Conservation (phyloP, 2,797 vertebrate genomes). For the Neopelma chrysocephalum region DNA sequence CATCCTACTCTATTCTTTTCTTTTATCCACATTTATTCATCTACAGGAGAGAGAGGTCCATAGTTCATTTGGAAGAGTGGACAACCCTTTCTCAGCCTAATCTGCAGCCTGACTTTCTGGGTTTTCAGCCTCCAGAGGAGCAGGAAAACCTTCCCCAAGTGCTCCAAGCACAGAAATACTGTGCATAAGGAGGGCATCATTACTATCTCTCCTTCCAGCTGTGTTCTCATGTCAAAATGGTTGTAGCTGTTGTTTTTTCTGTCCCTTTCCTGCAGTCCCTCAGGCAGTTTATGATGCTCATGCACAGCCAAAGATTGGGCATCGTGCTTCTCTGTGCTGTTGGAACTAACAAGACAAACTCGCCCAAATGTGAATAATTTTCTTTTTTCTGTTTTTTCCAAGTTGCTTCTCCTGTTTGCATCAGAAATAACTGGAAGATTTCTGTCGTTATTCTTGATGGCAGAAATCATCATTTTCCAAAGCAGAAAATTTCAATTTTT, state of each 20-base stretch:
- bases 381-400: too few relatives aligned
- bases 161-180: not conserved
- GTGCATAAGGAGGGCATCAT: not conserved
- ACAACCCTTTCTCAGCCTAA: not conserved
- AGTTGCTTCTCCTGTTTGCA: not conserved
- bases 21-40: not conserved
- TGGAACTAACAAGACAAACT: constrained; percentile 9
- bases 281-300: constrained; percentile 35
- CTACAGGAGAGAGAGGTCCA: not conserved
- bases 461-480: not conserved
- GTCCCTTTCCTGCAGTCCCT: constrained; percentile 42
- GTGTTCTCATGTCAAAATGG: constrained; percentile 37
- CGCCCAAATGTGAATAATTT: not conserved
- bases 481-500: not conserved
- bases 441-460: not conserved
- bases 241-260: constrained; percentile 2
- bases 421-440: not conserved
- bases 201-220: constrained; percentile 39
- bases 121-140: not conserved
- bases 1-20: not conserved
- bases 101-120: not conserved
- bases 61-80: not conserved
- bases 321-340: not conserved
- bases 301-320: constrained; percentile 18
- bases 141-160: not conserved